Evolutionary conservation across 2,113 vertebrate genomes (phyloP), one percentile per base, ranked within the genome.

Genomic region (Cottus gobio): DNA sequence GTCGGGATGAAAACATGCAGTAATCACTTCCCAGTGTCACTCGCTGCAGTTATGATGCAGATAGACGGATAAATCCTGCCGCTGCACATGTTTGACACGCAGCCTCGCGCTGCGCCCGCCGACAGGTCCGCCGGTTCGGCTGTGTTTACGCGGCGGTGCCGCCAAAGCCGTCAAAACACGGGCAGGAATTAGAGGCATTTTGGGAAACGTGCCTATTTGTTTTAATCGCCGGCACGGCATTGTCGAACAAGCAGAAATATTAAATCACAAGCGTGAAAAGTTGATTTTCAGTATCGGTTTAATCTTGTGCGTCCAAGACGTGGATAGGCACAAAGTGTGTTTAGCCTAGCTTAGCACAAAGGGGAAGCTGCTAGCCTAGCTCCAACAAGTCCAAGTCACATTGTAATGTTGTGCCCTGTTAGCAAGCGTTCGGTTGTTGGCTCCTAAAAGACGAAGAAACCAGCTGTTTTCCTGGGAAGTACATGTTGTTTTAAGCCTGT

Each of bases 1-100:
- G 84, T 85, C 42, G 73, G 85, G 87, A 90, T 93, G 84, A 90
- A 89, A 85, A 82, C 87, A 93, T 91, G 89, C 88, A 79, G 82
- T 92, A 91, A 94, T 94, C 93, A 86, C 78, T 90, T 89, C 77
- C 77, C 80, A 61, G 84, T 10, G 64, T 85, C 26, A 11, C 77
- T 48, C 77, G 22, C 71, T 26, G 71, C 58, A 77, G 61, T 62
- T 28, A 18, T 5, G 63, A 7, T 48, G 76, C 83, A 84, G 76
- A 73, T 67, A 82, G 78, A 37, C 5, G 8, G 24, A 79, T 57
- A 74, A 86, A 82, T 61, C 81, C 84, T 63, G 57, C 64, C 13
- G 11, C 30, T 4, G 36, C 76, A 48, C 77, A 71, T 37, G 85
- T 72, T 72, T 16, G 46, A 34, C 58, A 46, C 2, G 4, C 68